These are phyloP conservation scores for Mus spretus DNA, from an alignment of 2,797 vertebrate species.

Conservation along the genomic window DNA sequence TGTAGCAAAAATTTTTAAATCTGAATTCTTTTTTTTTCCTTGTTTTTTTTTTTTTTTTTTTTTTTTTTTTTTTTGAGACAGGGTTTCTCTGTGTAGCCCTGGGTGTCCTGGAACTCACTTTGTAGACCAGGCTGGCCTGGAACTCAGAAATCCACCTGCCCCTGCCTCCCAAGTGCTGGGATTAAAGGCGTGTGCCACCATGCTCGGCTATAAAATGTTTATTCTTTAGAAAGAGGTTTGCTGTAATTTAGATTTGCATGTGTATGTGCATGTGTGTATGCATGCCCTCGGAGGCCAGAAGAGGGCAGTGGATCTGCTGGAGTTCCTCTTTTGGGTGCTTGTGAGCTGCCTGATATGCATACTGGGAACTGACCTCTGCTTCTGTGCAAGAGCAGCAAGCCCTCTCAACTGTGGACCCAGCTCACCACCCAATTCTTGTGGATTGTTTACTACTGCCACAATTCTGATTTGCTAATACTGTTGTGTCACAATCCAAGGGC, in stretches of 20 bases:
- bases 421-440: background rate
- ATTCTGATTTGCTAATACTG: slow-evolving; percentile 50
- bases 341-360: background rate
- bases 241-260: background rate
- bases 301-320: background rate
- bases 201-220: no score
- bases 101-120: no score
- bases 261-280: background rate
- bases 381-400: background rate
- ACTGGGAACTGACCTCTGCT: background rate
- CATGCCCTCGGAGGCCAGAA: background rate
- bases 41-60: no score
- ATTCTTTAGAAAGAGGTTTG: background rate
- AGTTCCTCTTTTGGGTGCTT: background rate
- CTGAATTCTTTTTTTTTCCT: background rate
- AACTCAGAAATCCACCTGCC: no score
- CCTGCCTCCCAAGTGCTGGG: no score
- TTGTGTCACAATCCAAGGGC: slow-evolving; percentile 43
- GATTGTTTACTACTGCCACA: slow-evolving; percentile 2
- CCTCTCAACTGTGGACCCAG: no score
- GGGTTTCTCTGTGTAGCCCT: no score
- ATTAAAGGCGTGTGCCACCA: no score
- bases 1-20: background rate
- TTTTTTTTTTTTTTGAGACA: no score
- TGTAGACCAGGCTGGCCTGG: no score